Conservation (phyloP, 2,888 invertebrate species). For the Oligia fasciuncula region DNA sequence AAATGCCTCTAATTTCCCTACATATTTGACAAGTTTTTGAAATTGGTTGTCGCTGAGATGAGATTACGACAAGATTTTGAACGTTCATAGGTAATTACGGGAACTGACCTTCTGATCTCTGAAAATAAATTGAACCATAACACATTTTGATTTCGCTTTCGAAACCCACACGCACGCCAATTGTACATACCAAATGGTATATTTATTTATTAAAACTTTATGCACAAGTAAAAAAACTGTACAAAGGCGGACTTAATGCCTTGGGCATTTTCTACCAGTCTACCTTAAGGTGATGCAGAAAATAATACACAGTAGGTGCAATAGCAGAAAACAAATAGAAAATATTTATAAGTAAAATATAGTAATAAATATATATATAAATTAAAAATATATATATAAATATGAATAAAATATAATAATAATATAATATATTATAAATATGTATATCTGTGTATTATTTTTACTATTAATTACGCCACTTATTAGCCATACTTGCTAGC, state of each 20-base stretch:
- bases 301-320: too few relatives aligned
- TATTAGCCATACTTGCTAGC: constrained; percentile 5
- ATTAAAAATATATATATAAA: too few relatives aligned
- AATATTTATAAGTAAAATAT: too few relatives aligned
- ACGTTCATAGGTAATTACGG: background rate
- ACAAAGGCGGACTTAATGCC: too few relatives aligned
- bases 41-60: background rate
- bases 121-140: background rate
- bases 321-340: too few relatives aligned
- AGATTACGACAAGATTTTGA: background rate
- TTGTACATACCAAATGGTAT: background rate
- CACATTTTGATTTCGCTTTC: background rate
- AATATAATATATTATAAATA: too few relatives aligned
- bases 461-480: background rate
- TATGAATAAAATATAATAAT: too few relatives aligned
- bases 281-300: too few relatives aligned
- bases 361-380: too few relatives aligned
- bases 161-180: background rate
- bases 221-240: too few relatives aligned
- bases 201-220: too few relatives aligned
- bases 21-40: background rate
- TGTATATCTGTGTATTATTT: background rate
- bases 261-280: too few relatives aligned
- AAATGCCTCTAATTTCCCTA: background rate
- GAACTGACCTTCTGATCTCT: background rate